Base-by-base conservation (phyloP, 1,140 invertebrate genomes). In the Drosophila takahashii region DNA sequence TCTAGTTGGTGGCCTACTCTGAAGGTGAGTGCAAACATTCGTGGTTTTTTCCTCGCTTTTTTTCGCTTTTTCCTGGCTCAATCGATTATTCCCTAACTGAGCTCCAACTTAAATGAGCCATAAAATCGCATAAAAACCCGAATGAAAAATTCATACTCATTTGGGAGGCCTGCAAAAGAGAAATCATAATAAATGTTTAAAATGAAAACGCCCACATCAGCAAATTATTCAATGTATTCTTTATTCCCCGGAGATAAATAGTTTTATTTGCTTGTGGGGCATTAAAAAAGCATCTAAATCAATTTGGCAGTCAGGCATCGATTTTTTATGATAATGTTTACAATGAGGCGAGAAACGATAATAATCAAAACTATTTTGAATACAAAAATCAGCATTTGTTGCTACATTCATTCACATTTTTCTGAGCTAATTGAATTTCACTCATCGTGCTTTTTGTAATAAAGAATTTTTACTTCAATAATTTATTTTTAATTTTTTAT, bases 1-100 rank as follows among this genome's bases (percentile, higher is more conserved):
- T 86, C 74, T 86, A 81, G 83, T 86, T 78, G 79, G 70, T 72
- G 79, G 59, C 62, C 61, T 65, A 79, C 71, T 50, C 57, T 89
- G 84, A 87, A 87, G 83, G 83, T 87, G 51, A 87, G 83, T 89
- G 36, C 32, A 59, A 57, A 60, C 45, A 42, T 26, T 34, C 18
- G 41, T 9, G 7, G 8, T 32, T 9, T 9, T 32, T 9, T 9
- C 36, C 22, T 22, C 22, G 22, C 22, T 44, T 47, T 48, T 29
- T 44, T 18, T 8, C 7, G 15, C 4, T 36, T 36, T 44, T 18
- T 9, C 9, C 41, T 18, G 18, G 50, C 59, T 70, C 34, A 64
- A 64, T 74, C 60, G 41, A 71, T 73, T 74, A 56, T 72, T 72
- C 47, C 26, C 52, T 22, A 44, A 72, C 45, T 53, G 32, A 59